A percentile compares a stretch with the other conserved stretches of the same genome.
Evolutionary conservation across 2,888 invertebrate genomes (phyloP).

Genomic region (Metacarcinus magister): DNA sequence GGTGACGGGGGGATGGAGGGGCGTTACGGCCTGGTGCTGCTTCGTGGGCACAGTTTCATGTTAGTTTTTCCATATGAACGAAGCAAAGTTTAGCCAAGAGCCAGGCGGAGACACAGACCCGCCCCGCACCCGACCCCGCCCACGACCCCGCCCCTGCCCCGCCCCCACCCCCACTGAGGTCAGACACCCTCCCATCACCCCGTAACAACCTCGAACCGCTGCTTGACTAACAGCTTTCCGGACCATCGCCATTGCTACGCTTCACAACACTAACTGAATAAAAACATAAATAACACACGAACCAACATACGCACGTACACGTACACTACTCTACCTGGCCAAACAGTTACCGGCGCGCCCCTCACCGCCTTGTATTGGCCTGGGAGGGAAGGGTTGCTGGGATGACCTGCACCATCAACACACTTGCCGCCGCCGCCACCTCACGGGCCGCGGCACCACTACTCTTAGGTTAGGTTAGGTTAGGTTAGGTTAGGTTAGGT

Average conservation of each 20-base stretch:
- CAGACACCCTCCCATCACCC: neutral
- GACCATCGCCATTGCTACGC: neutral
- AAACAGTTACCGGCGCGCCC: neutral
- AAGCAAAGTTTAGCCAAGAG: neutral
- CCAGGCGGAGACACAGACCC: neutral
- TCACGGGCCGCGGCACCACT: neutral
- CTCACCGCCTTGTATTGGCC: neutral
- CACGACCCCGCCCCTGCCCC: neutral
- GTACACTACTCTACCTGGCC: neutral
- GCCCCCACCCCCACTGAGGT: neutral
- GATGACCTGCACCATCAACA: neutral
- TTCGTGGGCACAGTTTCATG: neutral
- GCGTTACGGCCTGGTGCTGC: neutral
- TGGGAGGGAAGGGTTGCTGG: neutral
- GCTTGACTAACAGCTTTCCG: neutral
- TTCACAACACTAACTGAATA: neutral
- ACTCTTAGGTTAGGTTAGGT: neutral
- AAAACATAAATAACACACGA: neutral
- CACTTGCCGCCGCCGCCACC: neutral
- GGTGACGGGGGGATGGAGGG: neutral
- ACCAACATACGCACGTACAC: slow-evolving; percentile 36
- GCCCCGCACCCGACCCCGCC: neutral
- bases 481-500: too few relatives aligned
- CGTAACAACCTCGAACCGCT: neutral
- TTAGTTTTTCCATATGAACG: neutral